phyloP scores from a whole-genome alignment of 2,797 vertebrate genomes.

The Sylvia borin region DNA sequence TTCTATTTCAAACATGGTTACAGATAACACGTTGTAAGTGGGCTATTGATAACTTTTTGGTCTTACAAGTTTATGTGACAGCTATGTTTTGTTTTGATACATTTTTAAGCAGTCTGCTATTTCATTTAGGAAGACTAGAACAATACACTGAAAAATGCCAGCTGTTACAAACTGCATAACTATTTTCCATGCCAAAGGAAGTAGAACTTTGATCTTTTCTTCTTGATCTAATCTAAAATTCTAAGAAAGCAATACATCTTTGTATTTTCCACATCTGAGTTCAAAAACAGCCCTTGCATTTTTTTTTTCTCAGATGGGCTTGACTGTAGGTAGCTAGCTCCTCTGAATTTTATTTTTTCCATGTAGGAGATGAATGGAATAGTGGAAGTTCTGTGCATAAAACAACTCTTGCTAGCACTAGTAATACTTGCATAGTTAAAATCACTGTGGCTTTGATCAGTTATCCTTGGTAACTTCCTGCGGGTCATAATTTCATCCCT shows the following conservation, averaged over 20 bases:
- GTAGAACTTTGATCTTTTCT: conserved; percentile 41
- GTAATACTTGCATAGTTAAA: neutral
- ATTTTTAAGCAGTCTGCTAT: conserved; percentile 4
- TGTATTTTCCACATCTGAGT: neutral
- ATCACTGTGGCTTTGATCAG: neutral
- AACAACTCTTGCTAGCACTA: neutral
- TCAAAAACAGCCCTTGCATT: neutral
- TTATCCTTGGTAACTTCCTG: neutral
- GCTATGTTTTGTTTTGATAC: neutral
- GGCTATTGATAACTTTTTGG: neutral
- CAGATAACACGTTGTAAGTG: neutral
- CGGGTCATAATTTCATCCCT: neutral
- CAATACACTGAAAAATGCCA: conserved; percentile 27
- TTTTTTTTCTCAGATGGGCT: neutral
- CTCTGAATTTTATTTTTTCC: neutral
- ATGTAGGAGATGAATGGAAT: neutral
- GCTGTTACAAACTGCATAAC: neutral
- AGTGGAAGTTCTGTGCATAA: neutral
- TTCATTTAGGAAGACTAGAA: conserved; percentile 25
- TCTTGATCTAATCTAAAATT: conserved; percentile 40
- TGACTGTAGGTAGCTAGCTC: neutral
- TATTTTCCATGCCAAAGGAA: conserved; percentile 8
- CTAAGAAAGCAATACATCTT: neutral
- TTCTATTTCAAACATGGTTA: neutral
- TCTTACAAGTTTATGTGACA: neutral